Percentiles rank a stretch among this genome's conserved stretches.
phyloP scores from a whole-genome alignment of 2,797 vertebrate genomes.

The Jordanella pulchra region DNA sequence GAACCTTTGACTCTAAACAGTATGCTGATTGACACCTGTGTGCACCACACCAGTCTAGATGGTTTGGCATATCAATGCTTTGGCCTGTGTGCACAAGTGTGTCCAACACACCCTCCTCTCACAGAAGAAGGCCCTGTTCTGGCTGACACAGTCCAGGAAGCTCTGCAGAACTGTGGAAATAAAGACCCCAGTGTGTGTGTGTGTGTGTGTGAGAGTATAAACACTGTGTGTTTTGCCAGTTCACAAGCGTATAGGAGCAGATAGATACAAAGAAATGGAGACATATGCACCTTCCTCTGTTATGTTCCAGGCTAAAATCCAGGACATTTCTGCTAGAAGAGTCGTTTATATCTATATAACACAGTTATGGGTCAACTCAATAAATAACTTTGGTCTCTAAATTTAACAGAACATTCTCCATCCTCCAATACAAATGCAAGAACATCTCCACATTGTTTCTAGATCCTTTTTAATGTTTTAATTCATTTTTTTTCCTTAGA shows the following conservation, averaged over 20 bases:
- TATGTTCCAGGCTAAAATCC: constrained; percentile 54
- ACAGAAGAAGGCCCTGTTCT: constrained; percentile 75
- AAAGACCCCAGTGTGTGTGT: constrained; percentile 69
- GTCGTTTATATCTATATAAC: constrained; percentile 37
- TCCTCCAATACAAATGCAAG: constrained; percentile 1
- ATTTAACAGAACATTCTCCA: neutral
- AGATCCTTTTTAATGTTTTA: neutral
- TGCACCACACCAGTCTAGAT: constrained; percentile 35
- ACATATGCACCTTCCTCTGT: constrained; percentile 32
- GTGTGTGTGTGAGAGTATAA: constrained; percentile 18
- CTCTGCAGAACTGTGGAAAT: constrained; percentile 58
- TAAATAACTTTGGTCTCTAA: neutral
- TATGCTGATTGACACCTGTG: constrained; percentile 79
- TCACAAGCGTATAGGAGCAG: constrained; percentile 33
- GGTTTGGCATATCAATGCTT: constrained; percentile 66
- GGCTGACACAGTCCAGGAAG: constrained; percentile 69
- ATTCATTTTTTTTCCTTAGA: neutral
- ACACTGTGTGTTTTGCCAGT: constrained; percentile 26
- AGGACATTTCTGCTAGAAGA: constrained; percentile 28
- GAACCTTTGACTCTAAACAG: constrained; percentile 61
- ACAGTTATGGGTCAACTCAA: constrained; percentile 52
- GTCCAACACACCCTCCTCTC: constrained; percentile 47
- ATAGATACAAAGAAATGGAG: constrained; percentile 15
- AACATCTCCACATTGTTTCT: constrained; percentile 19
- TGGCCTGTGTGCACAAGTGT: constrained; percentile 51